phyloP scores from a whole-genome alignment of 2,797 vertebrate species.

The Phalloptychus januarius region DNA sequence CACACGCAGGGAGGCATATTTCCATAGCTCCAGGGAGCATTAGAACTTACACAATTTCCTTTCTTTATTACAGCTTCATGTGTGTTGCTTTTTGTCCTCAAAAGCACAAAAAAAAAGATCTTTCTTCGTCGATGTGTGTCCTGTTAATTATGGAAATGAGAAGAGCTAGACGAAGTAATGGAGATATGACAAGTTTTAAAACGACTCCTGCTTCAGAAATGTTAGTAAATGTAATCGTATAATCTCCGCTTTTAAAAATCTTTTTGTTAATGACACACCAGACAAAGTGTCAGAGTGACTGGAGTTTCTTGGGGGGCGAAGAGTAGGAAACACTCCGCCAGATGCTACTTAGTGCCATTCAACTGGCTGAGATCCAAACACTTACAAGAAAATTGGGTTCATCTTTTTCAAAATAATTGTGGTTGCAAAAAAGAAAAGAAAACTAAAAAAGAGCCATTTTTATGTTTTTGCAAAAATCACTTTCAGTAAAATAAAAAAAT shows the following conservation, averaged over 20 bases:
- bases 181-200: background rate
- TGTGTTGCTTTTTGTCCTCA: slow-evolving; percentile 2
- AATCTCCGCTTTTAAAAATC: background rate
- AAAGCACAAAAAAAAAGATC: background rate
- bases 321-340: background rate
- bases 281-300: background rate
- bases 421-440: background rate
- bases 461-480: no score
- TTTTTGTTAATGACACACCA: background rate
- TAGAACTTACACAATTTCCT: background rate
- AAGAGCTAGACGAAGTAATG: slow-evolving; percentile 17
- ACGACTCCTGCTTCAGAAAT: background rate
- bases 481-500: no score
- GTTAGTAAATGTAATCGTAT: background rate
- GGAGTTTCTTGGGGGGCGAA: background rate
- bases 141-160: background rate
- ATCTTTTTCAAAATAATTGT: background rate
- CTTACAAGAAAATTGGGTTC: background rate
- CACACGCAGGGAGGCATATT: slow-evolving; percentile 6
- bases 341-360: background rate
- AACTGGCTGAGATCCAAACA: background rate
- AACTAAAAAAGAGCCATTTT: background rate
- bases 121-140: background rate
- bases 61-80: slow-evolving; percentile 4
- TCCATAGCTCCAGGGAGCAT: slow-evolving; percentile 15